Evolutionary conservation across 2,888 invertebrate species (phyloP), one percentile per base, ranked within the genome.

Genomic region (Phorcus lineatus): DNA sequence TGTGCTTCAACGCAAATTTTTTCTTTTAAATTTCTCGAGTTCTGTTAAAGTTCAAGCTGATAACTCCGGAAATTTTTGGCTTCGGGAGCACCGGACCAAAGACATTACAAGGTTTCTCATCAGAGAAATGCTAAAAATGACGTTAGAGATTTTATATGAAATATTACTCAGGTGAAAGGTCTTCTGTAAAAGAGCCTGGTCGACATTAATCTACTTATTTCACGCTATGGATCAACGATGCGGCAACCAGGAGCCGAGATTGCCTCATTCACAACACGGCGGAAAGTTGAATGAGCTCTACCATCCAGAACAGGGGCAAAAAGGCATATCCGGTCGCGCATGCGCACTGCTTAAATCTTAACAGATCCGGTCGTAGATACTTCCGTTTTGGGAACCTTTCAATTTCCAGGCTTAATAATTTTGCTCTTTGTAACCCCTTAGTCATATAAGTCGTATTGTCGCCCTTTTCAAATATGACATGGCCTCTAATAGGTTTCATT

Each of bases 171-270:
- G 31, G 31, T 70, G 70, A 70, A 70, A 70, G 40, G 70, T 31
- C 40, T 40, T 70, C 36, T 40, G 40, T 36, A 36, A 36, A 36
- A 70, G 31, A 70, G 36, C 11, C 70, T 16, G 40, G 28, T 40
- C 31, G 28, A 70, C 19, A 70, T 70, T 70, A 70, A 70, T 70
- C 70, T 70, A 70, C 40, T 70, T 70, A 70, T 31, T 36, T 70
- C 28, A 40, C 70, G 70, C 31, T n/a, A 70, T 36, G 40, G 36
- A 31, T 36, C 31, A 70, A 19, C 19, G 70, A 70, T 70, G 70
- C 70, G 36, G 40, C 31, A 40, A 70, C 31, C 70, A 36, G 31
- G 17, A 17, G 70, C 19, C 70, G 28, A 70, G 31, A 70, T 70
- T 70, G 70, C 70, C 70, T 40, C 40, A 11, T 31, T 70, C 40